phyloP scores from a whole-genome alignment of 2,888 invertebrate species.

The Eurytoma californica region DNA sequence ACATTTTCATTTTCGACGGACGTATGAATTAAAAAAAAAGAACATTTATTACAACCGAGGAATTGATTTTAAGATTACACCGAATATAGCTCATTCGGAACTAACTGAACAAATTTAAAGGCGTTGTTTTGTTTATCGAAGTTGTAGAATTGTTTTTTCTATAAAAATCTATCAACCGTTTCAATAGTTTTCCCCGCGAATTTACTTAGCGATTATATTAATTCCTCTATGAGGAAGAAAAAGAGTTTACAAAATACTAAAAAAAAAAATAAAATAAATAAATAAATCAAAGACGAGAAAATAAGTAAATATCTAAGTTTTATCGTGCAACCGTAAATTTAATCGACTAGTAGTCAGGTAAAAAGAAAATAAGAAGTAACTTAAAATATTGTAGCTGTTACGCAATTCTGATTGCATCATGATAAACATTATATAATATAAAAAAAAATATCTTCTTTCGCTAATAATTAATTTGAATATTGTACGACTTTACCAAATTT shows the following conservation, averaged over 20 bases:
- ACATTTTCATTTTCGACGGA: background rate
- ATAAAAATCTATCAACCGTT: slow-evolving; percentile 26
- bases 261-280: slow-evolving; percentile 5
- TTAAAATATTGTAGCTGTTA: background rate
- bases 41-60: too few species aligned
- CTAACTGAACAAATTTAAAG: background rate
- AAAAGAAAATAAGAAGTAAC: background rate
- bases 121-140: background rate
- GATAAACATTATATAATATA: too few species aligned
- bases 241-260: slow-evolving; percentile 6
- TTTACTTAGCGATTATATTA: slow-evolving; percentile 1
- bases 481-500: too few species aligned
- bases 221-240: slow-evolving; percentile 44
- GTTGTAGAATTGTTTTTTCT: too few species aligned
- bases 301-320: background rate
- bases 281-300: background rate
- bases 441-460: too few species aligned
- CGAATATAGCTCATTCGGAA: background rate
- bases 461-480: too few species aligned
- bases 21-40: too few species aligned
- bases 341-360: too few species aligned
- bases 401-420: too few species aligned
- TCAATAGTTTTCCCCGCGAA: slow-evolving; percentile 1
- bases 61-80: slow-evolving; percentile 19
- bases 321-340: background rate